Evolutionary conservation across 2,888 invertebrate genomes (phyloP), one percentile per base, ranked within the genome.

Genomic region (Sympetrum striolatum): DNA sequence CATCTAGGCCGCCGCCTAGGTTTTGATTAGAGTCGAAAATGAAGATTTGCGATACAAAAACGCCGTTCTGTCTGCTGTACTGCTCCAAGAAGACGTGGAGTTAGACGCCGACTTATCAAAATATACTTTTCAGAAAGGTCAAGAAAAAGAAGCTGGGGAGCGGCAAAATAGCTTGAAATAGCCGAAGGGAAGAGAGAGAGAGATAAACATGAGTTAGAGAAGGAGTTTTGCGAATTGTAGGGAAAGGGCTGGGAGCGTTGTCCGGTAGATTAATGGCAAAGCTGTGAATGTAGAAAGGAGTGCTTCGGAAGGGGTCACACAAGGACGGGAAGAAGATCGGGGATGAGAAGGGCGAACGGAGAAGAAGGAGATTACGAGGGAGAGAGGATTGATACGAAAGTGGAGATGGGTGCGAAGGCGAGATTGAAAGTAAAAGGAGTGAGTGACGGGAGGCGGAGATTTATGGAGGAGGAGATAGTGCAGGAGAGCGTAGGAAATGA

Each of bases 261-360:
- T 58, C 58, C 82, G 44, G 31, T 35, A 82, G 82, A 82, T 82
- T 58, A 82, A 82, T 82, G 82, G 82, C 35, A 35, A 35, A 31
- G 58, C 58, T 82, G 58, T 58, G 58, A 82, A 53, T 82, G 82
- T 53, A 31, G 82, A 82, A 82, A 82, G 82, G 82, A 58, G 44
- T 44, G 44, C 44, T 44, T 44, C 44, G 44, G 44, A 44, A 44
- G 44, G 44, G 44, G 80, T 15, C 8, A 25, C 3, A 10, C 39
- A n/a, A 44, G 80, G 39, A 1, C 18, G 80, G 2, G 5, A 6
- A 8, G 37, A 18, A 44, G 37, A n/a, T 39, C 37, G 15, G 79
- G 25, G 79, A 35, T 4, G 14, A 3, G 80, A n/a, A 22, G 25
- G 25, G 18, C 18, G n/a, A 44, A 44, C 44, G 44, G 44, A 25